Percentiles rank a stretch among this genome's conserved stretches.
phyloP scores from a whole-genome alignment of 2,113 vertebrate genomes.

The Rhombomys opimus region DNA sequence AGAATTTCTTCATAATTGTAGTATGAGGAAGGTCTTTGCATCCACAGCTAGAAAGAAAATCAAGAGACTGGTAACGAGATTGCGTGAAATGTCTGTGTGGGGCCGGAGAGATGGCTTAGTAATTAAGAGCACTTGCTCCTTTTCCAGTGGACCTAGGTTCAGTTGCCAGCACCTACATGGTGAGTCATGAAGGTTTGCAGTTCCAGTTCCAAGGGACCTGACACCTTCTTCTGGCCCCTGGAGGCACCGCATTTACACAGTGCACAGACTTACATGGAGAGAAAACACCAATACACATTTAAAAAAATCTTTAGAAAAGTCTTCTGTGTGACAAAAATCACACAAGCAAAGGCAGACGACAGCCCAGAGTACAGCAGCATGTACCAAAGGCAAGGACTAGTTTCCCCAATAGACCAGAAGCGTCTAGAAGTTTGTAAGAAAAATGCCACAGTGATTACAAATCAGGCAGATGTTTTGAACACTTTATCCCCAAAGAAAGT shows the following conservation, averaged over 20 bases:
- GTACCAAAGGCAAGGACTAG: neutral
- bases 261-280: neutral
- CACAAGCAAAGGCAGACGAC: constrained; percentile 15
- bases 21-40: constrained; percentile 13
- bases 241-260: neutral
- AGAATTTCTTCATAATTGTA: constrained; percentile 43
- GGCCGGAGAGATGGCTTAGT: neutral
- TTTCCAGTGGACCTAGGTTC: neutral
- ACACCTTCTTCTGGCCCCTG: neutral
- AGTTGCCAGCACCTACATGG: neutral
- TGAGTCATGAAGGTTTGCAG: neutral
- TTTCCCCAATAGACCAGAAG: constrained; percentile 5
- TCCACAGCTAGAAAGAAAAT: constrained; percentile 11
- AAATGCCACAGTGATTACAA: constrained; percentile 41
- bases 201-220: neutral
- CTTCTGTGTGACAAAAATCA: neutral
- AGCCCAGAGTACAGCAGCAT: neutral
- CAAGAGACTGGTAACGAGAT: neutral
- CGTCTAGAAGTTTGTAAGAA: constrained; percentile 51
- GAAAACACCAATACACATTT: neutral
- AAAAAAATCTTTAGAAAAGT: neutral
- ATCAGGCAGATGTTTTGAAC: constrained; percentile 51
- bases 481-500: constrained; percentile 47
- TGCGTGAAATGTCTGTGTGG: neutral
- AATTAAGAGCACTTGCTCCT: neutral